A percentile compares a stretch with the other conserved stretches of the same genome.
Evolutionary conservation across 2,888 invertebrate genomes (phyloP).

Genomic region (Ommatoiulus sabulosus): DNA sequence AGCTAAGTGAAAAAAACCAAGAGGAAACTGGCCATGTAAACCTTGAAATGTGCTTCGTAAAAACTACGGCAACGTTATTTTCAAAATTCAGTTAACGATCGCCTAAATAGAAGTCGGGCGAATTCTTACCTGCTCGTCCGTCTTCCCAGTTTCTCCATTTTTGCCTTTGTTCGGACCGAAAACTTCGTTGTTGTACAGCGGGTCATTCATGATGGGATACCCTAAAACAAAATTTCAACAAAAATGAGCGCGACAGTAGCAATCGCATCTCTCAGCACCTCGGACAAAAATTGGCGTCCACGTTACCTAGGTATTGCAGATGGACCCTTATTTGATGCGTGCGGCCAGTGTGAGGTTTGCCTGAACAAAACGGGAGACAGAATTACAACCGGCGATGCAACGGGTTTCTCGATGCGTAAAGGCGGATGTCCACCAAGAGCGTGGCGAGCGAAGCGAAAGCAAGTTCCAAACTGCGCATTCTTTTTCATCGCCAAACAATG

Average conservation of each 20-base stretch:
- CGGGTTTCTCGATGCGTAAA: too few relatives aligned
- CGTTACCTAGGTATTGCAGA: constrained; percentile 92
- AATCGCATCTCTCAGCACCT: too few relatives aligned
- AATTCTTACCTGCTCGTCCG: constrained; percentile 79
- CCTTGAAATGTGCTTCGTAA: too few relatives aligned
- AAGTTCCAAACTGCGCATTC: too few relatives aligned
- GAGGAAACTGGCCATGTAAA: too few relatives aligned
- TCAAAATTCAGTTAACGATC: too few relatives aligned
- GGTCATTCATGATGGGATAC: constrained; percentile 97
- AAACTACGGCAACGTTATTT: too few relatives aligned
- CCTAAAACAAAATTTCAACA: constrained; percentile 71
- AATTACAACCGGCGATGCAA: not conserved
- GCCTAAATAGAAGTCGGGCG: too few relatives aligned
- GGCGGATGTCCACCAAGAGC: too few relatives aligned
- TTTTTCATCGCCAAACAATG: too few relatives aligned
- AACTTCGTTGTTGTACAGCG: constrained; percentile 94
- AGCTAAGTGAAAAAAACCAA: constrained; percentile 68
- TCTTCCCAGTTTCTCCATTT: constrained; percentile 86
- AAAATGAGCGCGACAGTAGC: constrained; percentile 14
- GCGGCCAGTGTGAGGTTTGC: constrained; percentile 89
- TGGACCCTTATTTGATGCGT: constrained; percentile 99
- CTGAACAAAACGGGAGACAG: not conserved
- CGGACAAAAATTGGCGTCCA: not conserved
- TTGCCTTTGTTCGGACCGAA: constrained; percentile 95
- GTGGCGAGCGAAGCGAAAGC: too few relatives aligned